These are phyloP conservation scores for Acanthisitta chloris DNA, from an alignment of 2,113 vertebrate species.

Conservation along the genomic window DNA sequence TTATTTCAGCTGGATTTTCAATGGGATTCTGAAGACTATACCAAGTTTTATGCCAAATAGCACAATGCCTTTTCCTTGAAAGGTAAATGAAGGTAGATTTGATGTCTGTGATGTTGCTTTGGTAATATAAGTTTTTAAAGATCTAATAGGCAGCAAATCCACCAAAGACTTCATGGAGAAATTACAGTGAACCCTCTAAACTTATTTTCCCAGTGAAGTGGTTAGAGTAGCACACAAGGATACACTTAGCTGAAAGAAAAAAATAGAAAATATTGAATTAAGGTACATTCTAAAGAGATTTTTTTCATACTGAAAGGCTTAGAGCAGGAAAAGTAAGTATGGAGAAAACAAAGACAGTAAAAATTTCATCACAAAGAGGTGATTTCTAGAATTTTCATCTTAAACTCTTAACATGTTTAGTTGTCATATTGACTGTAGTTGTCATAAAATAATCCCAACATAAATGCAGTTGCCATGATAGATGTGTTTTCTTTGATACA, in stretches of 20 bases:
- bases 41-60: not conserved
- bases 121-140: not conserved
- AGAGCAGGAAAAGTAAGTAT: not conserved
- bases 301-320: not conserved
- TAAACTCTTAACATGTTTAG: not conserved
- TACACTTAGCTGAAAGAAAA: not conserved
- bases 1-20: not conserved
- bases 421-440: not conserved
- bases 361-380: not conserved
- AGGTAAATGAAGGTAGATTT: not conserved
- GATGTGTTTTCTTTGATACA: not conserved
- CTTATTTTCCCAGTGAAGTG: not conserved
- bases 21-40: rapidly evolving
- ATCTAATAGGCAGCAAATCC: not conserved
- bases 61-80: not conserved
- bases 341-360: not conserved
- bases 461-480: not conserved
- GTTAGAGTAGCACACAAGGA: not conserved
- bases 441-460: not conserved
- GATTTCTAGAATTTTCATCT: not conserved
- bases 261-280: not conserved
- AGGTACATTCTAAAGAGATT: not conserved
- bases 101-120: not conserved
- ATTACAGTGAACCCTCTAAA: not conserved
- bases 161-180: not conserved